These are phyloP conservation scores for Vannuccia rotundouncinata DNA, from an alignment of 2,888 invertebrate species.

Conservation along the genomic window DNA sequence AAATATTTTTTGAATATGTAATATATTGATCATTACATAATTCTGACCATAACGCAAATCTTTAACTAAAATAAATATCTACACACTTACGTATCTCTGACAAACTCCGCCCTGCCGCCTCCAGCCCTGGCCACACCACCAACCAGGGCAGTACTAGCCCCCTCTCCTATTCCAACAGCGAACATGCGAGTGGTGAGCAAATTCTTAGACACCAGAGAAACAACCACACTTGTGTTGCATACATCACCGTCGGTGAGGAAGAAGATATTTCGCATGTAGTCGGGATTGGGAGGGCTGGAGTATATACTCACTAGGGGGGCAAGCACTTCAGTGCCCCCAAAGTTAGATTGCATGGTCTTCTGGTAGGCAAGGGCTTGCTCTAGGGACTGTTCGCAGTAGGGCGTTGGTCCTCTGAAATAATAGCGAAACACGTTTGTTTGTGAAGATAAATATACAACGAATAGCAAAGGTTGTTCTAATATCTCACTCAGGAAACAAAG, in stretches of 20 bases:
- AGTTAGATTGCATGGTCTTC: conserved; percentile 45
- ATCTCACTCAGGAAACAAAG: not conserved
- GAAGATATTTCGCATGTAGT: conserved; percentile 48
- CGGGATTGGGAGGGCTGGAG: conserved; percentile 34
- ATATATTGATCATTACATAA: not conserved
- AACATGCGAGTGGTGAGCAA: conserved; percentile 42
- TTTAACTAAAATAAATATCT: not conserved
- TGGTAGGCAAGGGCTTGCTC: conserved; percentile 43
- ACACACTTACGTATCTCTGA: conserved; percentile 42
- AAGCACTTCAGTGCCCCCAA: conserved; percentile 52
- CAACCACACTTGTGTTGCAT: conserved; percentile 45
- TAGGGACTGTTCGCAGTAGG: conserved; percentile 45
- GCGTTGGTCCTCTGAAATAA: conserved; percentile 40
- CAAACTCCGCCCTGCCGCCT: conserved; percentile 51
- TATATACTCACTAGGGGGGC: conserved; percentile 46
- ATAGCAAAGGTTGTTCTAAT: too few species aligned
- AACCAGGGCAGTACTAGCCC: conserved; percentile 51
- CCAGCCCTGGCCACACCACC: conserved; percentile 53
- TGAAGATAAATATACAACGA: not conserved
- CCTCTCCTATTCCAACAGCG: conserved; percentile 52
- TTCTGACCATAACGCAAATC: not conserved
- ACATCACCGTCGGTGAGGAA: conserved; percentile 55
- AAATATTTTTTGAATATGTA: too few species aligned
- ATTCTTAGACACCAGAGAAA: not conserved
- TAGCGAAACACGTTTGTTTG: not conserved